A percentile compares a stretch with the other conserved stretches of the same genome.
Evolutionary conservation across 2,113 vertebrate species (phyloP).

Genomic region (Phoenicopterus ruber): DNA sequence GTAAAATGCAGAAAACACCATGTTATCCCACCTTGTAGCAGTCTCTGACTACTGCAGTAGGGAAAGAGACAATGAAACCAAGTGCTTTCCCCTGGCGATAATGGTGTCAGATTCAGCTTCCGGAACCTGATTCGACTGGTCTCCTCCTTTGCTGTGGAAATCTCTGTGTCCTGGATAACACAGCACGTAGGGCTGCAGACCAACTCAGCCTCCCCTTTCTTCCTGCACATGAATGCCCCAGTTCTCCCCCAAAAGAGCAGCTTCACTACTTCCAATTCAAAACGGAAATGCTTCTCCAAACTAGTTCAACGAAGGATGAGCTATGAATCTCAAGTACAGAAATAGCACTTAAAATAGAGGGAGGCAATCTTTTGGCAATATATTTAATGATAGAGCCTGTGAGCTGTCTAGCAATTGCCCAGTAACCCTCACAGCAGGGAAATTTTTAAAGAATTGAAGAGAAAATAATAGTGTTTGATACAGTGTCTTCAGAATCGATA

Average conservation of each 20-base stretch:
- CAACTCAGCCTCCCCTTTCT: background rate
- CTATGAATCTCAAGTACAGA: background rate
- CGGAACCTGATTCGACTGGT: background rate
- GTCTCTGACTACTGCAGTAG: background rate
- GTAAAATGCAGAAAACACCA: background rate
- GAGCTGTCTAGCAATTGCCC: background rate
- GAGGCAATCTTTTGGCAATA: background rate
- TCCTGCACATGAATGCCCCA: background rate
- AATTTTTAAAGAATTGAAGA: background rate
- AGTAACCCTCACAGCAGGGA: background rate
- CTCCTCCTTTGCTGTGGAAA: background rate
- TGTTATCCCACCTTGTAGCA: background rate
- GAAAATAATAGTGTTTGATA: background rate
- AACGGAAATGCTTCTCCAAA: background rate
- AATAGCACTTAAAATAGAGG: background rate
- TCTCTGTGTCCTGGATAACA: background rate
- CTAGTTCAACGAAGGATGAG: background rate
- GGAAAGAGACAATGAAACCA: background rate
- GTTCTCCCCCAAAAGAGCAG: background rate
- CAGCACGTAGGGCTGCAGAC: background rate
- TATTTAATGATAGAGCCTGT: background rate
- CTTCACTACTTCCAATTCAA: background rate
- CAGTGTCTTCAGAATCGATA: background rate
- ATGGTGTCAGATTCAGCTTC: background rate
- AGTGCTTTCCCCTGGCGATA: background rate